These are phyloP conservation scores for Ophion costatus DNA, from an alignment of 2,888 invertebrate genomes.

Conservation along the genomic window DNA sequence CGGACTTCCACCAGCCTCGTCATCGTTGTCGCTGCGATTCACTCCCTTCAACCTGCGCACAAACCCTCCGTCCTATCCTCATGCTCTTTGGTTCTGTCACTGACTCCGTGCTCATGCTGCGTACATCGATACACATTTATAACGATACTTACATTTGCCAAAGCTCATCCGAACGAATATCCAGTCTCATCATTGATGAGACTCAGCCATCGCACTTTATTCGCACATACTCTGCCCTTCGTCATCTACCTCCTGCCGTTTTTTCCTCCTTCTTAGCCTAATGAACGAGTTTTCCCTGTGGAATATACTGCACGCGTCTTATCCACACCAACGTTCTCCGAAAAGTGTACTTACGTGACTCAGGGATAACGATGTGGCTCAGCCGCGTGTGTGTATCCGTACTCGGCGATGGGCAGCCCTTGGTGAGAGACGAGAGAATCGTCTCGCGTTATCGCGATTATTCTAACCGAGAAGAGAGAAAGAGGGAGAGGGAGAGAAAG, in stretches of 20 bases:
- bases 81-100: constrained; percentile 10
- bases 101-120: constrained; percentile 42
- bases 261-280: not conserved
- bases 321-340: not conserved
- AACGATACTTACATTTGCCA: constrained; percentile 31
- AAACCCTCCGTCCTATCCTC: constrained; percentile 44
- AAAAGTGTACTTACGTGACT: constrained; percentile 18
- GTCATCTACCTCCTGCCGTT: not conserved
- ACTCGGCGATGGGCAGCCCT: constrained; percentile 29
- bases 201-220: too few species aligned
- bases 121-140: constrained; percentile 19
- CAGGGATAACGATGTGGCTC: constrained; percentile 10
- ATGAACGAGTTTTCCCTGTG: not conserved
- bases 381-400: constrained; percentile 8
- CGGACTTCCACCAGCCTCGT: constrained; percentile 26
- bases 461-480: constrained; percentile 27
- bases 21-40: constrained; percentile 54
- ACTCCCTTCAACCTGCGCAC: constrained; percentile 69
- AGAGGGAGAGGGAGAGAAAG: constrained; percentile 33
- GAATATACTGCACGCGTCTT: not conserved
- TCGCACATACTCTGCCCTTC: not conserved
- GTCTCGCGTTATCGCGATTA: constrained; percentile 43
- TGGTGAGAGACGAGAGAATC: constrained; percentile 26
- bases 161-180: constrained; percentile 44
- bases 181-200: not conserved